These are phyloP conservation scores for Agrochola circellaris DNA, from an alignment of 2,888 invertebrate genomes.

Conservation along the genomic window DNA sequence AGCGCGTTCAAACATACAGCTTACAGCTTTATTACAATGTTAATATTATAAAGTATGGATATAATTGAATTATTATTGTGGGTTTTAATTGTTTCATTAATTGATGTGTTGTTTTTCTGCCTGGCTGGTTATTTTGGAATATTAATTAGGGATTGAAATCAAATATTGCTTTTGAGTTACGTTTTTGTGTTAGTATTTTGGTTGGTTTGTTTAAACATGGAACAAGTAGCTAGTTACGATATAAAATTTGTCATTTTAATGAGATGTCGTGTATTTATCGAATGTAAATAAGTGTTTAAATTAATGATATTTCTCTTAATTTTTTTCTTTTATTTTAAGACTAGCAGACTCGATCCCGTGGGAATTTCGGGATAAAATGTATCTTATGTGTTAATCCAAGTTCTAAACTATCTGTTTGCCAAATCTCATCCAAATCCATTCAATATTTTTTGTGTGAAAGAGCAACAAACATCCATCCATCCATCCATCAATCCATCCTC, in stretches of 20 bases:
- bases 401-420: no score
- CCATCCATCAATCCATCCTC: no score
- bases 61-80: slow-evolving; percentile 39
- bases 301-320: neutral
- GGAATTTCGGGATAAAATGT: no score
- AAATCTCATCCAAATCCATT: no score
- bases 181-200: neutral
- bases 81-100: slow-evolving; percentile 35
- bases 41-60: neutral
- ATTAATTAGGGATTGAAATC: neutral
- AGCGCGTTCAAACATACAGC: neutral
- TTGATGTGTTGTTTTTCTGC: neutral
- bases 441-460: no score
- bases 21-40: no score
- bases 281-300: neutral
- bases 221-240: neutral
- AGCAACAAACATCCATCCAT: no score
- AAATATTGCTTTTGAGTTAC: neutral
- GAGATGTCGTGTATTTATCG: neutral
- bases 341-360: no score
- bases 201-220: neutral
- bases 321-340: neutral
- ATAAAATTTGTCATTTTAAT: slow-evolving; percentile 9
- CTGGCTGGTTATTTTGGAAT: neutral
- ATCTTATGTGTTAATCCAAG: no score